Conservation (phyloP, 2,113 vertebrate genomes). For the Trematomus loennbergii region DNA sequence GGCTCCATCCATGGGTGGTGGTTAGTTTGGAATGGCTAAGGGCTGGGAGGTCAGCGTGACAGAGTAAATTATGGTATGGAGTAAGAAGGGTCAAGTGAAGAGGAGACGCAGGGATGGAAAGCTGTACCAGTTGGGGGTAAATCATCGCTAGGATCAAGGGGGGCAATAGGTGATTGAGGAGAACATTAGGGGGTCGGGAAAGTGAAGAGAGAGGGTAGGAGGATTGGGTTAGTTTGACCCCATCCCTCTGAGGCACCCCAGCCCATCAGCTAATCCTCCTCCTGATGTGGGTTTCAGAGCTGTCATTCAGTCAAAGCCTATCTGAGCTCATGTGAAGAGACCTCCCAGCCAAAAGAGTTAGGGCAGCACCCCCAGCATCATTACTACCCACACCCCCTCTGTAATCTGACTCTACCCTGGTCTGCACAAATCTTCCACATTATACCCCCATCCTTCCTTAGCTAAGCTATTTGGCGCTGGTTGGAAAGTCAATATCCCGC, state of each 20-base stretch:
- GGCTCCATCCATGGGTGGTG: constrained; percentile 64
- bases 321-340: constrained; percentile 70
- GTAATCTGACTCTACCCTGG: constrained; percentile 30
- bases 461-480: constrained; percentile 12
- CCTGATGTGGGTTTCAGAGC: constrained; percentile 62
- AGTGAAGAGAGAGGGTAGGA: constrained; percentile 50
- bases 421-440: constrained; percentile 30
- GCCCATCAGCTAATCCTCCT: constrained; percentile 72
- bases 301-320: constrained; percentile 72
- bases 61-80: constrained; percentile 67
- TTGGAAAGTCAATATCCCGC: background rate
- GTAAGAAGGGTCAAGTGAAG: constrained; percentile 62
- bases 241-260: constrained; percentile 54
- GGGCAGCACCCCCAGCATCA: constrained; percentile 37
- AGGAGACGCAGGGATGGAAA: constrained; percentile 60
- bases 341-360: constrained; percentile 56
- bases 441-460: constrained; percentile 2
- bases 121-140: constrained; percentile 72
- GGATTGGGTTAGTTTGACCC: constrained; percentile 57
- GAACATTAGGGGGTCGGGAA: constrained; percentile 67
- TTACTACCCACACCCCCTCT: constrained; percentile 24
- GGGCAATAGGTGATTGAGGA: constrained; percentile 62
- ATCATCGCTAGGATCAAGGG: constrained; percentile 61
- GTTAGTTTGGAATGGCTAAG: constrained; percentile 70
- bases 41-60: constrained; percentile 68